These are phyloP conservation scores for Aptenodytes patagonicus DNA, from an alignment of 2,113 vertebrate genomes.

Conservation along the genomic window DNA sequence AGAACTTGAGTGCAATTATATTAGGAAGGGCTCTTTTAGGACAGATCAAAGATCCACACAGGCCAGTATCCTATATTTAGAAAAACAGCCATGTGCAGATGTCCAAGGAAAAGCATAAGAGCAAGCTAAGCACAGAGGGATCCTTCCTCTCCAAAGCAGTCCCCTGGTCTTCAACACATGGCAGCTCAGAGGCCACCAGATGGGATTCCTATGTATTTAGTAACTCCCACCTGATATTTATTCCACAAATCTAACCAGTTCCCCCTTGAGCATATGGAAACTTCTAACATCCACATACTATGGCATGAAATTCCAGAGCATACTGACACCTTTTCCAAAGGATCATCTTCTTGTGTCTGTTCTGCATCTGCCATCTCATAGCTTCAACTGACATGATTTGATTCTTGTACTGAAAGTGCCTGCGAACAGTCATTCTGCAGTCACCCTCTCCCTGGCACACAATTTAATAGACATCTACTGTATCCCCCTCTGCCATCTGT, in stretches of 20 bases:
- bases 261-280: neutral
- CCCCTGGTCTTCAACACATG: neutral
- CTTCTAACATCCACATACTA: neutral
- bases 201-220: neutral
- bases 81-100: neutral
- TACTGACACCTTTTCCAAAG: neutral
- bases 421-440: neutral
- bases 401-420: neutral
- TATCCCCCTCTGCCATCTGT: neutral
- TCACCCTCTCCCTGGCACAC: neutral
- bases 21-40: neutral
- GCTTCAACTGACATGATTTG: neutral
- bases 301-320: neutral
- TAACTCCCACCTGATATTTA: neutral
- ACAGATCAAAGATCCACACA: neutral
- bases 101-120: neutral
- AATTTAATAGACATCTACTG: neutral
- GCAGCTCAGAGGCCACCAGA: neutral
- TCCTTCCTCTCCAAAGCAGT: neutral
- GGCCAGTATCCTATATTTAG: neutral
- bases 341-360: neutral
- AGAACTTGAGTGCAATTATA: neutral
- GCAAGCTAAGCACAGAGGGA: neutral
- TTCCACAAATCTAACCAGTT: neutral
- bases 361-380: neutral